These are phyloP conservation scores for Melanotaenia parkinsoni DNA, from an alignment of 2,797 vertebrate genomes.

Conservation along the genomic window DNA sequence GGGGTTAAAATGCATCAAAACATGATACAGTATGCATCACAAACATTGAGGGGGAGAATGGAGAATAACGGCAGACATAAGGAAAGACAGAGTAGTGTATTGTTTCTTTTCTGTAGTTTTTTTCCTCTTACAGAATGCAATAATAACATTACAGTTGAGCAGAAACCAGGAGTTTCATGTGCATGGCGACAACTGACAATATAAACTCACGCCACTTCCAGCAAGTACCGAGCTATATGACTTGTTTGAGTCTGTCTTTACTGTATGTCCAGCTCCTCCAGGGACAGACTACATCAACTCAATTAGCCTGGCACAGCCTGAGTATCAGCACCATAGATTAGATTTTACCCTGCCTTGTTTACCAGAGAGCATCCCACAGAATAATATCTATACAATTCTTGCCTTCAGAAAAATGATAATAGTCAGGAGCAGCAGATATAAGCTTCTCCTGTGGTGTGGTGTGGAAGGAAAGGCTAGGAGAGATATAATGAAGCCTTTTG, in stretches of 20 bases:
- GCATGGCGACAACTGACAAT: slow-evolving; percentile 49
- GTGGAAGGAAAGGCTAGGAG: slow-evolving; percentile 62
- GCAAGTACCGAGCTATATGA: slow-evolving; percentile 73
- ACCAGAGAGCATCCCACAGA: slow-evolving; percentile 78
- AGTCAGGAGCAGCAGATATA: slow-evolving; percentile 72
- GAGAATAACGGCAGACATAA: slow-evolving; percentile 55
- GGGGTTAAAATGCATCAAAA: slow-evolving; percentile 75
- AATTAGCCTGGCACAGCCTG: slow-evolving; percentile 81
- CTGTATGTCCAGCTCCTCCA: slow-evolving; percentile 79
- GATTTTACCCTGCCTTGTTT: slow-evolving; percentile 83
- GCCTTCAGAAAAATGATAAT: slow-evolving; percentile 84
- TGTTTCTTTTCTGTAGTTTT: slow-evolving; percentile 52
- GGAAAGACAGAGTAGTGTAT: slow-evolving; percentile 36
- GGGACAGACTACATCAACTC: slow-evolving; percentile 82
- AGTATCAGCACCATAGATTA: slow-evolving; percentile 84
- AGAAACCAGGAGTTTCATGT: slow-evolving; percentile 41
- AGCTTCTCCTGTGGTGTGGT: slow-evolving; percentile 57
- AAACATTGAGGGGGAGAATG: slow-evolving; percentile 43
- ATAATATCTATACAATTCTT: slow-evolving; percentile 85
- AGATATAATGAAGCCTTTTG: slow-evolving; percentile 73
- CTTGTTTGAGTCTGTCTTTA: slow-evolving; percentile 79
- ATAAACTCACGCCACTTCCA: slow-evolving; percentile 70
- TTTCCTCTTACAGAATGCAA: slow-evolving; percentile 29
- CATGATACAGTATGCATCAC: slow-evolving; percentile 69
- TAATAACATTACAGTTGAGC: slow-evolving; percentile 49